Evolutionary conservation across 2,797 vertebrate species (phyloP).

Genomic region (Distichodus sexfasciatus): DNA sequence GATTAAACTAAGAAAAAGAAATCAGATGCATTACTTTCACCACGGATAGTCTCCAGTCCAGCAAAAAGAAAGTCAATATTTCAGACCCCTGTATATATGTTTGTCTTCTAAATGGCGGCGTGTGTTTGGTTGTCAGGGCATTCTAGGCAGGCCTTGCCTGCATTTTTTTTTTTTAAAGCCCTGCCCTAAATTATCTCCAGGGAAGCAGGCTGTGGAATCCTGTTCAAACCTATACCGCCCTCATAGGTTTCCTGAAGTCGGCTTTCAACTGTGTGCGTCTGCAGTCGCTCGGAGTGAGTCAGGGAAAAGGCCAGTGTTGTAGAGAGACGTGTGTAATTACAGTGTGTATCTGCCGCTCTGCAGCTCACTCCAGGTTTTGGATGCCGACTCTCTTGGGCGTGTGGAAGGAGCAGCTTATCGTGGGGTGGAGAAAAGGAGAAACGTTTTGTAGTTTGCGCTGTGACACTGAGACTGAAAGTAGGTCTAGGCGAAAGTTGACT

Average conservation of each 20-base stretch:
- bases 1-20: too few relatives aligned
- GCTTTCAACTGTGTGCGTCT: not conserved
- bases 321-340: not conserved
- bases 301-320: not conserved
- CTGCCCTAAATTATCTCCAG: not conserved
- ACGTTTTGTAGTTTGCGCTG: not conserved
- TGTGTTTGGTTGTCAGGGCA: conserved; percentile 21
- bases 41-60: too few relatives aligned
- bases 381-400: not conserved
- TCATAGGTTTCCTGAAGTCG: not conserved
- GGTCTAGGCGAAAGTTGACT: not conserved
- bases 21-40: too few relatives aligned
- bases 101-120: conserved; percentile 26
- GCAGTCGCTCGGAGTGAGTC: not conserved
- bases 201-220: conserved; percentile 6
- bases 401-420: not conserved
- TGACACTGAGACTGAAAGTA: not conserved
- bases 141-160: conserved; percentile 1
- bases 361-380: not conserved
- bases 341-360: not conserved
- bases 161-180: not conserved
- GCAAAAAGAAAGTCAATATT: too few relatives aligned
- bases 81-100: too few relatives aligned
- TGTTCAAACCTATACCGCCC: conserved; percentile 3
- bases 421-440: not conserved